Evolutionary conservation across 2,888 invertebrate species (phyloP), one percentile per base, ranked within the genome.

Genomic region (Yponomeuta sedellus): DNA sequence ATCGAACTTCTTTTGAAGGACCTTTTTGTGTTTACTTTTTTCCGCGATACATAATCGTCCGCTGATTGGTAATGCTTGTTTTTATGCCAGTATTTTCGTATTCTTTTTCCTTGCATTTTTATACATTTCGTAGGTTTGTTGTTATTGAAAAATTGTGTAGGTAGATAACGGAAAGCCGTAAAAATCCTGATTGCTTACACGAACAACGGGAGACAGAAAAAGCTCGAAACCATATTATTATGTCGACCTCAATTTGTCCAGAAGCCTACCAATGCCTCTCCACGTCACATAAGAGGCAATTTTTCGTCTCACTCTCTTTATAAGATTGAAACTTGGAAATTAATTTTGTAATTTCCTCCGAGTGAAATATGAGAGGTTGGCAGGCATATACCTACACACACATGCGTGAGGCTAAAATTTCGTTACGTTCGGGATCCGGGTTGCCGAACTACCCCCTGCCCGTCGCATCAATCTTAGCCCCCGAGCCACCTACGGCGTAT

Each of bases 381-480:
- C 44, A 16, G 16, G 44, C 34, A 34, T 16, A 16, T 16, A 44
- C 79, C 77, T 76, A 80, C 80, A 75, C 82, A 80, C 86, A 82
- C 86, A 84, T 74, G 72, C 82, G 81, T 81, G 83, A 82, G 82
- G 82, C 83, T 82, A 79, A 86, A 88, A 88, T 85, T 88, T 85
- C 81, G 88, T 88, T 85, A 89, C 86, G 85, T 88, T 61, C 82
- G 81, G 79, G 86, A 72, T 72, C 72, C 88, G 90, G 88, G 90
- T 85, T 88, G 83, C 86, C 87, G 78, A 89, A 89, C 25, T 28
- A 28, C 61, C 61, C 86, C 85, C 83, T 71, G 70, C 72, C 74
- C 72, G 78, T 77, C 75, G 85, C 90, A 90, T 90, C 90, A 90
- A 90, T 91, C 90, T 90, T 88, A 86, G 76, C 71, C 89, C 90